Evolutionary conservation across 2,888 invertebrate species (phyloP).

Genomic region (Sphecodes monilicornis): DNA sequence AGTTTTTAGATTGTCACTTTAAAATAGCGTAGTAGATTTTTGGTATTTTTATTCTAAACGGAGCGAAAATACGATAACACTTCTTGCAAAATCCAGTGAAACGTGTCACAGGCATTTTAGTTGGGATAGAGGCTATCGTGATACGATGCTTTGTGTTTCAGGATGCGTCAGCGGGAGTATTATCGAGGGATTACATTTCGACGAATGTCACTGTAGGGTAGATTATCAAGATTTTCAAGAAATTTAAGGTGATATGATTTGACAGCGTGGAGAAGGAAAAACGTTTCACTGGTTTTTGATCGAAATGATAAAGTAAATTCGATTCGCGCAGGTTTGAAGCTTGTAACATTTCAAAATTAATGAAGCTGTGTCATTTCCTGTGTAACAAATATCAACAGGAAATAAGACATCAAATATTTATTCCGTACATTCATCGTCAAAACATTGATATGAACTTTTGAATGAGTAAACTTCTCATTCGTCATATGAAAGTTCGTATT

Average conservation of each 20-base stretch:
- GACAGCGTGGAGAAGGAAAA: background rate
- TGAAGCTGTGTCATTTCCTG: background rate
- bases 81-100: background rate
- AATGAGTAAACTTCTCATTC: background rate
- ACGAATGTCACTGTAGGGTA: constrained; percentile 7
- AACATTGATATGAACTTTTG: background rate
- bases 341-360: background rate
- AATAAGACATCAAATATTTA: background rate
- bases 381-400: background rate
- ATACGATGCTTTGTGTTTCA: constrained; percentile 23
- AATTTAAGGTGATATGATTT: constrained; percentile 26
- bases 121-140: background rate
- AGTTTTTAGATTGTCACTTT: background rate
- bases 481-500: background rate
- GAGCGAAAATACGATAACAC: background rate
- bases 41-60: background rate
- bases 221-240: constrained; percentile 31
- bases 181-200: constrained; percentile 46
- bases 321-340: background rate
- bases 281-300: background rate
- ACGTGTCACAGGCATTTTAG: constrained; percentile 7
- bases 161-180: constrained; percentile 40
- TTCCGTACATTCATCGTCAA: background rate
- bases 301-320: background rate
- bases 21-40: background rate